Conservation (phyloP, 2,797 vertebrate species). For the Pseudochirops corinnae region DNA sequence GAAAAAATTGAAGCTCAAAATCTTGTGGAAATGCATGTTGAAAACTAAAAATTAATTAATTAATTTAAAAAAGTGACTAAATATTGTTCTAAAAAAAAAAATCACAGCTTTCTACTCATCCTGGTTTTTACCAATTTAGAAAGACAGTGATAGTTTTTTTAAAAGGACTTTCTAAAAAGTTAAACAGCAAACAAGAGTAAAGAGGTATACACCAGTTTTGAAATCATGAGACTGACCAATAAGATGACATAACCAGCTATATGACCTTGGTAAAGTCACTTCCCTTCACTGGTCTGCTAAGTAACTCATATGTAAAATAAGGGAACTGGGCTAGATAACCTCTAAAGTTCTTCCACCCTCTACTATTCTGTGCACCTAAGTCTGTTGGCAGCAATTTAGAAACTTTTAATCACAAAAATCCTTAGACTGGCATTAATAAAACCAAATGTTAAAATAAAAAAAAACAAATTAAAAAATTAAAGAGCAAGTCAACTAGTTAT, state of each 20-base stretch:
- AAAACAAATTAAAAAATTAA: slow-evolving; percentile 52
- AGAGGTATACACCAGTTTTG: neutral
- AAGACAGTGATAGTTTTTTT: slow-evolving; percentile 12
- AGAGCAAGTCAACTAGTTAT: slow-evolving; percentile 26
- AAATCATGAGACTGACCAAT: neutral
- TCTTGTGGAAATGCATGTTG: no score
- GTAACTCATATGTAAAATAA: neutral
- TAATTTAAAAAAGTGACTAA: no score
- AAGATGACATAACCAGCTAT: neutral
- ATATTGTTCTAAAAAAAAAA: neutral
- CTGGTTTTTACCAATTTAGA: slow-evolving; percentile 30
- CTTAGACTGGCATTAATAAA: neutral
- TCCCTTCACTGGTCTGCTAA: neutral
- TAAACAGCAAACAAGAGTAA: neutral
- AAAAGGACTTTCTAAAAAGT: neutral
- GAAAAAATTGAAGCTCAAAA: no score
- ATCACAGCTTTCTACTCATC: slow-evolving; percentile 21
- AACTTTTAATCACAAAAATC: neutral
- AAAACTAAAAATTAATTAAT: no score
- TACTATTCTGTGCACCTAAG: neutral
- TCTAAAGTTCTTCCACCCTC: neutral
- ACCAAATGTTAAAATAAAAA: slow-evolving; percentile 12
- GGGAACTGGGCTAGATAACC: neutral
- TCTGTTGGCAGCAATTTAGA: neutral
- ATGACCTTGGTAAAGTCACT: neutral